Evolutionary conservation across 1,140 invertebrate genomes (phyloP).

Genomic region (Mercenaria mercenaria): DNA sequence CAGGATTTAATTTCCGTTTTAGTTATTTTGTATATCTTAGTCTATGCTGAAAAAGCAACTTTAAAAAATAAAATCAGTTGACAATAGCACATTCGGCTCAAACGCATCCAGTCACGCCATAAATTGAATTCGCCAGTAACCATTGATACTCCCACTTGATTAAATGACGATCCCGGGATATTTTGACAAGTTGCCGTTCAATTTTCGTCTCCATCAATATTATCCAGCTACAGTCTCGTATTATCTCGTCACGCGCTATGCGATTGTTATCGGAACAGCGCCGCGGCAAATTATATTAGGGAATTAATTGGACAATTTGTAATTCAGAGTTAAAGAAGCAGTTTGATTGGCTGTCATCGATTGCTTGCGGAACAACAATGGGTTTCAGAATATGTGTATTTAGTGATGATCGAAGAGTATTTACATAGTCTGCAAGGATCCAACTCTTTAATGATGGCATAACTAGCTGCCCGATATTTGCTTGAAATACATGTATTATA

Average conservation of each 20-base stretch:
- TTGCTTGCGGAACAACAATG: conserved; percentile 36
- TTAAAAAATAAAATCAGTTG: not conserved
- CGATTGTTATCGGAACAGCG: conserved; percentile 29
- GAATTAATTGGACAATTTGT: conserved; percentile 62
- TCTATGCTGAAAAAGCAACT: not conserved
- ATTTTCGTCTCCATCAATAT: conserved; percentile 53
- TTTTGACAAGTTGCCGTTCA: conserved; percentile 47
- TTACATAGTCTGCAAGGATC: not conserved
- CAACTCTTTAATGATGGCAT: not conserved
- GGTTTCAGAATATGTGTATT: not conserved
- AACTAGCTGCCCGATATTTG: too few species aligned
- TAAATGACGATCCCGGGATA: conserved; percentile 36
- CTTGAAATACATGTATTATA: too few species aligned
- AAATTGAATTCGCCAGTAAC: conserved; percentile 26
- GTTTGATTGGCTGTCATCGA: conserved; percentile 18
- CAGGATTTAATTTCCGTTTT: not conserved
- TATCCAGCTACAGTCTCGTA: conserved; percentile 17
- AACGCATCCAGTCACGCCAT: not conserved
- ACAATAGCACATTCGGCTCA: not conserved
- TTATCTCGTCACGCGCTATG: conserved; percentile 24
- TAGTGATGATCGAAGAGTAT: not conserved
- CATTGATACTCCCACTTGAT: conserved; percentile 8
- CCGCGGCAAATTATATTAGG: conserved; percentile 43
- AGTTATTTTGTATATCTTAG: not conserved
- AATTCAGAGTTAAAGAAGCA: conserved; percentile 19